Base-by-base conservation (phyloP, 2,113 vertebrate genomes). In the Corythoichthys haematopterus region DNA sequence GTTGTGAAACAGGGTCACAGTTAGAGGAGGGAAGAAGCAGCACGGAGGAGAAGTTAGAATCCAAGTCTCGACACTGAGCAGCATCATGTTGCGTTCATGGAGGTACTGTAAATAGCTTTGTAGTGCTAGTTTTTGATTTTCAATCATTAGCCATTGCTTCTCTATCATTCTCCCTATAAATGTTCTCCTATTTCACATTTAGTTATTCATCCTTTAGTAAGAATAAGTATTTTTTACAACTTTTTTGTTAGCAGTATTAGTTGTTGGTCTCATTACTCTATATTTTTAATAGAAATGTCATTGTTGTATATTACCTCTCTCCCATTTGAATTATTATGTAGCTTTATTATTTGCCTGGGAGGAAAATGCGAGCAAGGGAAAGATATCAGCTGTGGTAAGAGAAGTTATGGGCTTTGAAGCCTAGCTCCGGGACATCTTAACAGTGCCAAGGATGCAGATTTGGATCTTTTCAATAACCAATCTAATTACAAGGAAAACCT, bases 71-170 rank as follows among this genome's bases (percentile, higher is more conserved):
- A 28, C 58, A 53, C 63, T 15, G 70, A 64, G 72, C 78, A 66
- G 73, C 80, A 85, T 84, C 82, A 79, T 72, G 81, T 63, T 58
- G 16, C 46, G 2, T 57, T 59, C 80, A 53, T 35, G 65, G 78
- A 85, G 85, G 82, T 86, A 81, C 81, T 76, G 57, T 48, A 71
- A 69, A 15, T 59, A 58, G 64, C 48, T 3, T 20, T 48, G 1
- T 1, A 9, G 9, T 12, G 38, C 20, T 61, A 6, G 16, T 12
- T 20, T 33, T 15, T 50, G 62, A 9, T 10, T 45, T 2, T 66
- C 66, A 63, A 0, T 55, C 64, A 10, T 36, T 52, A 52, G 46
- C 64, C 20, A 28, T 28, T 35, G 50, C 58, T 45, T 55, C 33
- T 55, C 16, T 8, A 12, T 0, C 33, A n/a, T 20, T 52, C 50